Percentiles rank a stretch among this genome's conserved stretches.
phyloP scores from a whole-genome alignment of 92 coral and sea anemone species.

The Palythoa grandiflora region DNA sequence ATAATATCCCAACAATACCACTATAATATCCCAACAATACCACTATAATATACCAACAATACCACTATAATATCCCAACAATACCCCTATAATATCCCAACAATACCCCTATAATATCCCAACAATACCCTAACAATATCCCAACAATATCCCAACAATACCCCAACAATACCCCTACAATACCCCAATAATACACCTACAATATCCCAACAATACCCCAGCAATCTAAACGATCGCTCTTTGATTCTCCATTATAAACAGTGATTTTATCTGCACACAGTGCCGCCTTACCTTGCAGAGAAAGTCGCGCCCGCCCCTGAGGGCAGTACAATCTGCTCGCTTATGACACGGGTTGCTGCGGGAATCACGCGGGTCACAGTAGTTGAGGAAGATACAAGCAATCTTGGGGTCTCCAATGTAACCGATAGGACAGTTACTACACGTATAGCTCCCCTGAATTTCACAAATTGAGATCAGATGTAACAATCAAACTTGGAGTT shows the following conservation, averaged over 20 bases:
- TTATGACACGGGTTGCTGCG: slow-evolving; percentile 94
- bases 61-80: too few species aligned
- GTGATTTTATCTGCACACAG: background rate
- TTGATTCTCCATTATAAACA: background rate
- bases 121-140: too few species aligned
- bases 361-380: slow-evolving; percentile 75
- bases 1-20: too few species aligned
- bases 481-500: too few species aligned
- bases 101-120: too few species aligned
- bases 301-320: slow-evolving; percentile 81
- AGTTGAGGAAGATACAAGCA: slow-evolving; percentile 85
- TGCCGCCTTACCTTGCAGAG: slow-evolving; percentile 75
- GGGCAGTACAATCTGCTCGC: slow-evolving; percentile 83
- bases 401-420: slow-evolving; percentile 88
- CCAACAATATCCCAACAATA: too few species aligned
- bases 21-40: too few species aligned
- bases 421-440: slow-evolving; percentile 87
- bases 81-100: too few species aligned
- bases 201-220: too few species aligned
- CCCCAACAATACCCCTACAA: too few species aligned
- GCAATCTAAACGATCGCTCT: background rate
- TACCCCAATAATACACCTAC: too few species aligned
- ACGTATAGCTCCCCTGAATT: slow-evolving; percentile 80
- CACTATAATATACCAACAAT: too few species aligned
- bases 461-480: background rate